Evolutionary conservation across 2,113 vertebrate species (phyloP), one percentile per base, ranked within the genome.

Genomic region (Calyptommatus sinebrachiatus): DNA sequence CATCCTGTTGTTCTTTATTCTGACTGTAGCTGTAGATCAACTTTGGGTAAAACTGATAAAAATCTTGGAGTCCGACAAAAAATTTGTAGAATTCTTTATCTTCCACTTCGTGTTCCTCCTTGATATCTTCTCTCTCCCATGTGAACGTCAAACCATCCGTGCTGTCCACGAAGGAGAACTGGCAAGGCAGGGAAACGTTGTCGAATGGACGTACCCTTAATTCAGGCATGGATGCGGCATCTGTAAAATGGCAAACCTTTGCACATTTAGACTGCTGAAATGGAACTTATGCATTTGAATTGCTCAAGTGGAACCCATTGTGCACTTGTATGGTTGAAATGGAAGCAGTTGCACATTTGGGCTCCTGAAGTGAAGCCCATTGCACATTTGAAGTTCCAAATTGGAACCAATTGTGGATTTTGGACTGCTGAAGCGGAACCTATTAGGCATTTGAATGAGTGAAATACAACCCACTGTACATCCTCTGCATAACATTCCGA

Each of bases 41-140:
- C 78, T 88, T 87, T 1, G 87, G 79, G 61, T 83, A 89, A 78
- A 86, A 70, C 29, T 89, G 65, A 41, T 84, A 90, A 83, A 91
- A 89, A 22, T 86, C 87, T 21, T 88, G 86, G 16, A 88, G 46
- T 5, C 61, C 75, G 5, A 90, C 89, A 80, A 90, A 89, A 14
- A 7, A 50, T 45, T 78, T 87, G 69, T 83, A 89, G 50, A 79
- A 83, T 16, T 85, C 72, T 7, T 87, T 74, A 20, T 85, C 79
- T 22, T 88, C 89, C 45, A 89, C 85, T 50, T 89, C 84, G 16
- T 91, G 89, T 76, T 90, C 91, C 63, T 92, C 88, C 80, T 26
- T 75, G 48, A 92, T 90, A 71, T 94, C 90, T 83, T 93, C 89
- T 60, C 88, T 86, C 70, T 89, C 84, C 89, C 89, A 92, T 73